A percentile compares a stretch with the other conserved stretches of the same genome.
Evolutionary conservation across 2,888 invertebrate species (phyloP).

Genomic region (Leptopilina myrica): DNA sequence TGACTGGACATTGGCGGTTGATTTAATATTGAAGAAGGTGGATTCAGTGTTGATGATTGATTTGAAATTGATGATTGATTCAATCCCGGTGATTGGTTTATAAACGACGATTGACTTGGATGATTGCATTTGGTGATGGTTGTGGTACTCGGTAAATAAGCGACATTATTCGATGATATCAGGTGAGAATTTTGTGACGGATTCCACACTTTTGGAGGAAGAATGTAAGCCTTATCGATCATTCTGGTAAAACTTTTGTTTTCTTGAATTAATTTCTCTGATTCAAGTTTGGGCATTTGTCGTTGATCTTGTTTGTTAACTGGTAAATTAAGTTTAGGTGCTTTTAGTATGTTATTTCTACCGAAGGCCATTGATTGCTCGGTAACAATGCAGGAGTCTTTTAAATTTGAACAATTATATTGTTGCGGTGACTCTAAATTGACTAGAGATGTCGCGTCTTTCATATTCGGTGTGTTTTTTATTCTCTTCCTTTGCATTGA

Average conservation of each 20-base stretch:
- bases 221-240: constrained; percentile 26
- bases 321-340: constrained; percentile 52
- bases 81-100: neutral
- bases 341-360: constrained; percentile 47
- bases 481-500: constrained; percentile 10
- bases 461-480: neutral
- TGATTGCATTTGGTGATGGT: constrained; percentile 19
- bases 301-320: constrained; percentile 45
- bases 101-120: neutral
- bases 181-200: constrained; percentile 9
- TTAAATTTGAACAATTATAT: constrained; percentile 2
- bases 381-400: neutral
- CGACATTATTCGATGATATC: constrained; percentile 13
- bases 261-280: constrained; percentile 4
- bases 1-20: neutral
- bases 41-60: neutral
- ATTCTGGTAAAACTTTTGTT: neutral
- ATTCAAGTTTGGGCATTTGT: constrained; percentile 27
- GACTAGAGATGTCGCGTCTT: neutral
- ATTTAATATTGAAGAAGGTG: neutral
- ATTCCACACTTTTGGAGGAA: constrained; percentile 25
- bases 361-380: neutral
- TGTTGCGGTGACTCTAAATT: neutral
- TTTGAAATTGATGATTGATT: neutral
- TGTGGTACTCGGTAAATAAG: constrained; percentile 21